Percentiles rank a stretch among this genome's conserved stretches.
Conservation (phyloP, 2,888 invertebrate species). For the Gastracanthus pulcherrimus region DNA sequence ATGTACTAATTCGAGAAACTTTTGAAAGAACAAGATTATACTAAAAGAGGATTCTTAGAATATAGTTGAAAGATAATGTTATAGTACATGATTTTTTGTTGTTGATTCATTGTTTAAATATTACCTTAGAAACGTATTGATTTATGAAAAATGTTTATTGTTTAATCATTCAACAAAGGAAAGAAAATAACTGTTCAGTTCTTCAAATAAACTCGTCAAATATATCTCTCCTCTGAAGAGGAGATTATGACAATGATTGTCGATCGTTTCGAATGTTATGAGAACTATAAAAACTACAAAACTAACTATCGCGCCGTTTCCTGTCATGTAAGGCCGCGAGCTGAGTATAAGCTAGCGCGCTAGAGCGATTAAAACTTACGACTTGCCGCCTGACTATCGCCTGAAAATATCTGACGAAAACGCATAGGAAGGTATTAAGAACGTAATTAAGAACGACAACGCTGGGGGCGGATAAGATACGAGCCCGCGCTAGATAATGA, state of each 20-base stretch:
- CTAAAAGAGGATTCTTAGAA: too few species aligned
- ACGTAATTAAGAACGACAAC: neutral
- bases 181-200: too few species aligned
- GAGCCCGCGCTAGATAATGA: neutral
- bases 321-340: neutral
- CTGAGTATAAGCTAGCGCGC: neutral
- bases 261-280: neutral
- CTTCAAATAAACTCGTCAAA: neutral
- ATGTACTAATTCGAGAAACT: too few species aligned
- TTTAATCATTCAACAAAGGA: neutral
- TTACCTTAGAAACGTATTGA: too few species aligned
- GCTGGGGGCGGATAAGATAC: neutral
- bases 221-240: neutral
- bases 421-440: neutral
- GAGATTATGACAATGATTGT: neutral
- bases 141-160: neutral
- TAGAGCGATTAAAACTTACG: conserved; percentile 18
- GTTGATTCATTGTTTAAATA: too few species aligned
- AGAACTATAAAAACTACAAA: conserved; percentile 10
- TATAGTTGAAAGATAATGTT: too few species aligned
- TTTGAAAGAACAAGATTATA: too few species aligned
- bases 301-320: neutral
- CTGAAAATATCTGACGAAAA: conserved; percentile 5
- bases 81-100: too few species aligned
- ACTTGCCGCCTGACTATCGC: neutral